Percentiles rank a stretch among this genome's conserved stretches.
These are phyloP conservation scores for Girardinus metallicus DNA, from an alignment of 2,797 vertebrate species.

Conservation along the genomic window DNA sequence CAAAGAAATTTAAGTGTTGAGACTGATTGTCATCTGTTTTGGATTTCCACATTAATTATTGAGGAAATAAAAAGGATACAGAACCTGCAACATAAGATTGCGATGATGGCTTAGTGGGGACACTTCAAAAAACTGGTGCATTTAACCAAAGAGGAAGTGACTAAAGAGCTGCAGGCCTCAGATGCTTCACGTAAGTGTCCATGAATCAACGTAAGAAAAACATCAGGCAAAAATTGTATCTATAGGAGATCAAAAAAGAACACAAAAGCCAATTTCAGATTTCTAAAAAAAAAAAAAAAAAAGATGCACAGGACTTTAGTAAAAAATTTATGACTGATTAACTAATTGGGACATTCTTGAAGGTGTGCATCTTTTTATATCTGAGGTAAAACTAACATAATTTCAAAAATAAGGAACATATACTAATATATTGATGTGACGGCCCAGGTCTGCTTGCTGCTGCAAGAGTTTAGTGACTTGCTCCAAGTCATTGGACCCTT, in stretches of 20 bases:
- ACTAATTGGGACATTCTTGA: neutral
- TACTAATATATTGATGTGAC: neutral
- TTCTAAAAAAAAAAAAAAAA: neutral
- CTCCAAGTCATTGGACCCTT: neutral
- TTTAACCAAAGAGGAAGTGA: neutral
- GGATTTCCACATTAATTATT: constrained; percentile 53
- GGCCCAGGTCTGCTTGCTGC: neutral
- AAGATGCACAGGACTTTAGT: too few species aligned
- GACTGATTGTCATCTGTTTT: constrained; percentile 33
- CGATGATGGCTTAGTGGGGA: neutral
- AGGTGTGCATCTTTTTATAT: neutral
- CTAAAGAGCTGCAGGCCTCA: neutral
- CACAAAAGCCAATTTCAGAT: neutral
- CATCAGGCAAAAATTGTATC: neutral
- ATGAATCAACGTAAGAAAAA: neutral
- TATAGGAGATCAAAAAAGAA: neutral
- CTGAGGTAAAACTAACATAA: neutral
- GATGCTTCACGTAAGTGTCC: neutral
- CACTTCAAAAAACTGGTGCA: neutral
- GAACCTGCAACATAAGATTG: neutral
- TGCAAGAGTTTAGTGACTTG: neutral
- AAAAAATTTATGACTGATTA: neutral
- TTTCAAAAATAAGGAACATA: neutral
- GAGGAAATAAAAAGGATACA: constrained; percentile 23
- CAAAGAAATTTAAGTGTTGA: constrained; percentile 32